Evolutionary conservation across 2,113 vertebrate species (phyloP), one percentile per base, ranked within the genome.

Genomic region (Cyphomyrus plagiostoma): DNA sequence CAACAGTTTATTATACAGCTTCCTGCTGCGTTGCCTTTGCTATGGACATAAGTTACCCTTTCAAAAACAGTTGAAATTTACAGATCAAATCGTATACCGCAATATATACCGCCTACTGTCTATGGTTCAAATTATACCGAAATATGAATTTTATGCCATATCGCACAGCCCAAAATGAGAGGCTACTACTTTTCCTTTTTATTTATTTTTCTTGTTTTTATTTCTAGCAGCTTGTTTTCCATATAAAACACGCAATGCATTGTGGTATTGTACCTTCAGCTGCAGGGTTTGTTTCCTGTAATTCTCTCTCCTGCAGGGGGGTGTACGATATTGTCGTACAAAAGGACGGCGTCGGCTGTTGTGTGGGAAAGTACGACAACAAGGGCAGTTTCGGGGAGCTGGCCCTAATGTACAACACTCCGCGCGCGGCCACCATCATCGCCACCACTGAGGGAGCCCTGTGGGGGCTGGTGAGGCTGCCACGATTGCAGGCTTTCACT

Each of bases 381-480:
- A 99, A 95, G 9, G 98, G 98, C 95, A 99, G 98, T 95, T 99
- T 99, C 89, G 98, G 98, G 91, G 98, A 99, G 82, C 96, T 99
- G 90, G 98, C 98, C 2, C 94, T 99, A 94, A 99, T 99, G 98
- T 99, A 99, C 95, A 99, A 99, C 94, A 99, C 98, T 90, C 98
- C 98, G 19, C 96, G 98, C 88, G 98, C 98, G 88, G 98, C 98
- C 85, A 99, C 98, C 92, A 99, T 99, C 92, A 74, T 97, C 48
- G 97, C 98, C 93, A 99, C 96, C 89, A 95, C 97, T 88, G 97
- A 98, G 92, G 98, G 98, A 89, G 93, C 98, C 30, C 97, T 99
- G 3, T 99, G 98, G 98, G 98, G 97, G 93, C 93, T 99, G 97
- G 98, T 99, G 94, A 98, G 96, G 26, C 49, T 46, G 8, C 7